phyloP scores from a whole-genome alignment of 1,140 invertebrate species.

The Tetramorium parvispinum region DNA sequence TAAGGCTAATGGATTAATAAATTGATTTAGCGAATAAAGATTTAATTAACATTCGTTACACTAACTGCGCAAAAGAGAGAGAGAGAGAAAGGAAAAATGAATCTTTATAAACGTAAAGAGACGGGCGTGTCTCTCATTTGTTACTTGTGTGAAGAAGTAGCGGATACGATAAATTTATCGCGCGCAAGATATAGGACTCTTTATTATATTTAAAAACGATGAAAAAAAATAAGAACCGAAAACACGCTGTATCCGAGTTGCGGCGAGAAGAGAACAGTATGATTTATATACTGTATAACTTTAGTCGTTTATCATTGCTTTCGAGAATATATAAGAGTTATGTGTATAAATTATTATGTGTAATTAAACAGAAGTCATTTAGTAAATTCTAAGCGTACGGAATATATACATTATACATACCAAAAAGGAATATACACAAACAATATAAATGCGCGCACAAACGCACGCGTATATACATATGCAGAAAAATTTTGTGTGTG shows the following conservation, averaged over 20 bases:
- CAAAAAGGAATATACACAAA: conserved; percentile 21
- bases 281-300: conserved; percentile 79
- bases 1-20: conserved; percentile 75
- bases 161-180: conserved; percentile 27
- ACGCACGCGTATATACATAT: not conserved
- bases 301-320: conserved; percentile 80
- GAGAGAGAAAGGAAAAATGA: conserved; percentile 26
- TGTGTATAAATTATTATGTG: conserved; percentile 82
- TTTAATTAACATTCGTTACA: conserved; percentile 75
- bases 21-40: conserved; percentile 76
- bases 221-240: conserved; percentile 54
- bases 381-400: conserved; percentile 78
- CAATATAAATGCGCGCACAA: not conserved
- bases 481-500: conserved; percentile 45
- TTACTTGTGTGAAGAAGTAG: conserved; percentile 22
- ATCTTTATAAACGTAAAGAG: conserved; percentile 44
- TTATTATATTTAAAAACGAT: conserved; percentile 53
- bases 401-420: conserved; percentile 56
- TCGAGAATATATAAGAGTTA: conserved; percentile 79
- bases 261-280: conserved; percentile 69
- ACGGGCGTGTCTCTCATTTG: conserved; percentile 39
- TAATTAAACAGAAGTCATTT: conserved; percentile 81
- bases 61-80: conserved; percentile 68
- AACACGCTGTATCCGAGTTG: conserved; percentile 67
- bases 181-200: conserved; percentile 16